Conservation (phyloP, 2,113 vertebrate species). For the Chaetura pelagica region DNA sequence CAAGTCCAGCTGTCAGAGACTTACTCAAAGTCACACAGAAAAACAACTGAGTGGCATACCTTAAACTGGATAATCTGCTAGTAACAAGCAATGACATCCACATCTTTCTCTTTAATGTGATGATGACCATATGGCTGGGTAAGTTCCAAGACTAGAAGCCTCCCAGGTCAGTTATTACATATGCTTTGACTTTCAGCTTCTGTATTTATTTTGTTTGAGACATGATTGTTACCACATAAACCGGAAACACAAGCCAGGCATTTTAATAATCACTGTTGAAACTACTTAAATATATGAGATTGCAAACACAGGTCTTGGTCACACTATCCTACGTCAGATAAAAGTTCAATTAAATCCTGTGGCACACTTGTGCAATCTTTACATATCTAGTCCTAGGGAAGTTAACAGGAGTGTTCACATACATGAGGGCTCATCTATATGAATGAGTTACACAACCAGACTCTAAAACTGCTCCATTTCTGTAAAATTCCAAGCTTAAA, state of each 20-base stretch:
- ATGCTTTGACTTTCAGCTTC: constrained; percentile 42
- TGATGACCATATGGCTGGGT: neutral
- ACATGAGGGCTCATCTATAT: neutral
- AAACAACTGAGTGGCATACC: neutral
- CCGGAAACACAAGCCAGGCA: constrained; percentile 54
- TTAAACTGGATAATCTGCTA: neutral
- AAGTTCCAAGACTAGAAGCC: neutral
- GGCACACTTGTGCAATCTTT: constrained; percentile 35
- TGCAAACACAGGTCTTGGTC: constrained; percentile 32
- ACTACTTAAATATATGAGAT: constrained; percentile 10
- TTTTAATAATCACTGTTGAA: constrained; percentile 56
- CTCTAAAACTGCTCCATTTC: neutral
- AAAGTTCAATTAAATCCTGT: constrained; percentile 51
- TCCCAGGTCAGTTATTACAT: neutral
- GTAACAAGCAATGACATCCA: neutral
- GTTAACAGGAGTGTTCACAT: neutral
- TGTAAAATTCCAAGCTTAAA: neutral
- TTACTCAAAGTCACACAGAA: neutral
- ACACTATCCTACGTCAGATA: constrained; percentile 55
- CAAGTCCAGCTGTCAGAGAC: neutral
- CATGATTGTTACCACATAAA: constrained; percentile 28
- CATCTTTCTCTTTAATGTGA: neutral
- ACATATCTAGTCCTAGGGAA: neutral
- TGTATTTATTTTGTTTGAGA: constrained; percentile 32
- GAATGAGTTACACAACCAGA: neutral